phyloP scores from a whole-genome alignment of 30 jellyfish, hydroid and myxozoan species.

The Mastigias papua region DNA sequence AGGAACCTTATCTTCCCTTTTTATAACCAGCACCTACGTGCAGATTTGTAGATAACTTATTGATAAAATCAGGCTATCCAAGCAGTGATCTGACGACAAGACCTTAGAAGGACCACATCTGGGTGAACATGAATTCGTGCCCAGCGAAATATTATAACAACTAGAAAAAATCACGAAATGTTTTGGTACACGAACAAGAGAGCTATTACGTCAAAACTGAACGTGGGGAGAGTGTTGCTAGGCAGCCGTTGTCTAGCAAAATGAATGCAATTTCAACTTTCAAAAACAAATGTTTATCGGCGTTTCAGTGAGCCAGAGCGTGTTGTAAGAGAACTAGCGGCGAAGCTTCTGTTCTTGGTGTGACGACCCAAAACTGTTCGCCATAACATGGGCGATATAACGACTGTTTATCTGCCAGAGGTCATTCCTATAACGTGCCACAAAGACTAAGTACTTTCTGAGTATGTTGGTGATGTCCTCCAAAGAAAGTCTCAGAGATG shows the following conservation, averaged over 20 bases:
- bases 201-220: not conserved
- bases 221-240: slow-evolving; percentile 9
- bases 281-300: not conserved
- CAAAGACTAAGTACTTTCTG: not conserved
- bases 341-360: not conserved
- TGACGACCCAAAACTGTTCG: not conserved
- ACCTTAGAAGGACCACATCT: too few relatives aligned
- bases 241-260: not conserved
- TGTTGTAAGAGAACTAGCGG: not conserved
- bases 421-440: not conserved
- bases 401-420: too few relatives aligned
- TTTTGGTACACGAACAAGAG: too few relatives aligned
- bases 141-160: too few relatives aligned
- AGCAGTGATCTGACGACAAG: too few relatives aligned
- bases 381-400: not conserved
- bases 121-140: too few relatives aligned
- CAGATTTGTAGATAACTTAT: too few relatives aligned
- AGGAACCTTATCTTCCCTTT: too few relatives aligned
- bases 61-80: too few relatives aligned
- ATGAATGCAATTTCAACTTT: not conserved
- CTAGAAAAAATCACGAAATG: too few relatives aligned
- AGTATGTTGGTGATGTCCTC: not conserved
- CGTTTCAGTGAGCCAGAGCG: not conserved
- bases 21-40: too few relatives aligned
- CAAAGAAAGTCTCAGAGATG: too few relatives aligned